phyloP scores from a whole-genome alignment of 2,888 invertebrate genomes.

The Teleogryllus oceanicus region DNA sequence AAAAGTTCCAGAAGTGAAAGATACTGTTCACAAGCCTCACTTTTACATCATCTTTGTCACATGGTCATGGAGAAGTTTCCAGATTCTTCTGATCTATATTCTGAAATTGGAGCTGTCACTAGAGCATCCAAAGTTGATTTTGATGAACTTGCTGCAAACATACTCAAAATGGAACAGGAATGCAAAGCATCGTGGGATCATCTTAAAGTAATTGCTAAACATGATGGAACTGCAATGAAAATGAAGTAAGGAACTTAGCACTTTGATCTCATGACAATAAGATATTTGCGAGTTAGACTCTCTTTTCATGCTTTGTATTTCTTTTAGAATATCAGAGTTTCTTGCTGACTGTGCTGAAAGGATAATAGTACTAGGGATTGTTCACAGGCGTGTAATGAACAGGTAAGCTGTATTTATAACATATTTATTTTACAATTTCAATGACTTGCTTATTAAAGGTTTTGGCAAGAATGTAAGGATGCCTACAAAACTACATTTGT shows the following conservation, averaged over 20 bases:
- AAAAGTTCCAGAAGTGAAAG: slow-evolving; percentile 97
- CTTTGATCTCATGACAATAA: not conserved
- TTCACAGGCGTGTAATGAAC: slow-evolving; percentile 87
- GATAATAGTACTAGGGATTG: slow-evolving; percentile 88
- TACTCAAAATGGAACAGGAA: slow-evolving; percentile 86
- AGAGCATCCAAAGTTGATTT: slow-evolving; percentile 93
- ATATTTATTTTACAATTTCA: not conserved
- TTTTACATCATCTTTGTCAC: slow-evolving; percentile 94
- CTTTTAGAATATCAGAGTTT: slow-evolving; percentile 80
- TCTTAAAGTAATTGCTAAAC: slow-evolving; percentile 89
- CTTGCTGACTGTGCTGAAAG: slow-evolving; percentile 94
- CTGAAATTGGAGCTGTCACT: slow-evolving; percentile 90
- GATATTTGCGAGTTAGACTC: not conserved
- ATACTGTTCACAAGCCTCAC: slow-evolving; percentile 97
- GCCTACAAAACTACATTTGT: no score
- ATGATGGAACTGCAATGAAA: slow-evolving; percentile 81
- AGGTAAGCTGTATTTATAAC: slow-evolving; percentile 52
- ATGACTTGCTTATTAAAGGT: not conserved
- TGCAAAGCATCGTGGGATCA: slow-evolving; percentile 98
- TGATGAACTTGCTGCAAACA: slow-evolving; percentile 81
- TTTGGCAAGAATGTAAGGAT: not conserved
- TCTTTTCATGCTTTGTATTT: slow-evolving; percentile 24
- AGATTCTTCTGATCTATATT: slow-evolving; percentile 94
- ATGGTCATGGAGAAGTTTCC: slow-evolving; percentile 96
- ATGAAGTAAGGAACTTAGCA: slow-evolving; percentile 60